phyloP scores from a whole-genome alignment of 2,797 vertebrate species.

The Stomatorhinus walkeri region DNA sequence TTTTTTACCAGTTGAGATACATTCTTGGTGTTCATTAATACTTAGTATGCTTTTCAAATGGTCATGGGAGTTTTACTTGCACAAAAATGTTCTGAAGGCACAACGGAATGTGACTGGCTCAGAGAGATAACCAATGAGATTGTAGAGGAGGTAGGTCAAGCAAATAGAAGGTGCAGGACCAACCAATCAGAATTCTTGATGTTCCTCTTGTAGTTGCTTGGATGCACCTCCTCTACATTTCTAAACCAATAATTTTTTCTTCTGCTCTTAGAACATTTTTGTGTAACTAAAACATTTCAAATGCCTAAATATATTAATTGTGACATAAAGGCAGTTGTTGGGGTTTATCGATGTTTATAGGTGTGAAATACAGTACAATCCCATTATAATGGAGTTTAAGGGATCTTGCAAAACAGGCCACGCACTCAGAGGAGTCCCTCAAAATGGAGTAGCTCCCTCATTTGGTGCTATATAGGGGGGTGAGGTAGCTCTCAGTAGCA shows the following conservation, averaged over 20 bases:
- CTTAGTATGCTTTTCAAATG: background rate
- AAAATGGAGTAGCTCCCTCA: background rate
- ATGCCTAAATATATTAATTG: background rate
- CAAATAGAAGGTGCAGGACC: background rate
- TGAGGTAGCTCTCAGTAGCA: background rate
- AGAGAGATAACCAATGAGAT: background rate
- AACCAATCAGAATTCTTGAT: background rate
- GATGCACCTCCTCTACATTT: background rate
- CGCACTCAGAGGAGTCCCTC: background rate
- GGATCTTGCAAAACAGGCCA: background rate
- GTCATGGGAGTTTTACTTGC: background rate
- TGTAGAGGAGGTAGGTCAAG: background rate
- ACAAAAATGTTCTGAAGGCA: background rate
- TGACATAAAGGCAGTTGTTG: background rate
- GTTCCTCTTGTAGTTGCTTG: background rate
- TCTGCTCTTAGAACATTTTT: background rate
- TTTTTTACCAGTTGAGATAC: background rate
- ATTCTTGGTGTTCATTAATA: background rate
- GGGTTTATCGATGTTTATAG: background rate
- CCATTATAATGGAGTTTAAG: background rate
- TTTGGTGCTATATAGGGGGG: background rate
- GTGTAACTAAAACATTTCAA: background rate
- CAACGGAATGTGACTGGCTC: background rate
- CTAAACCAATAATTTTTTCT: background rate
- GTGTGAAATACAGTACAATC: background rate